These are phyloP conservation scores for Paracentrotus lividus DNA, from an alignment of 53 echinoderm and acorn worm genomes.

Conservation along the genomic window DNA sequence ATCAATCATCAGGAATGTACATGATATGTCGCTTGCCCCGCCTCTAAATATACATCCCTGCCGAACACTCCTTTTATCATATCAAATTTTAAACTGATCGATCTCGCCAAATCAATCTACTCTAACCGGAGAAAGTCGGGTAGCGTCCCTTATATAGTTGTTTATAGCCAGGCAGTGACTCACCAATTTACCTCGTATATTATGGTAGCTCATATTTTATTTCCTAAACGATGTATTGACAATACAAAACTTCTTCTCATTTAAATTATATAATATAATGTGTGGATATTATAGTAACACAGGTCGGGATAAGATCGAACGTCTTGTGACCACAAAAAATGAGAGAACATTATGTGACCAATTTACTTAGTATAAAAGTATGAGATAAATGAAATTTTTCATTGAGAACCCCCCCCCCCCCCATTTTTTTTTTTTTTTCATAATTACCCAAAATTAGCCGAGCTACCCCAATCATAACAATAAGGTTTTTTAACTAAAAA, in stretches of 20 bases:
- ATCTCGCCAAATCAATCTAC: neutral
- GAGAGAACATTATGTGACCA: too few species aligned
- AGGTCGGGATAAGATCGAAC: too few species aligned
- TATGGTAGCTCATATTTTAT: neutral
- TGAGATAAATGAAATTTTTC: too few species aligned
- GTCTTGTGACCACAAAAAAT: too few species aligned
- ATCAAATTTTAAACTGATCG: neutral
- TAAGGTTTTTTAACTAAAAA: too few species aligned
- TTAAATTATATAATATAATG: too few species aligned
- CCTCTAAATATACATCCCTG: neutral
- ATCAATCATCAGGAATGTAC: neutral
- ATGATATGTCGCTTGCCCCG: neutral
- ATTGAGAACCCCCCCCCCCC: too few species aligned
- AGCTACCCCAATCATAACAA: too few species aligned
- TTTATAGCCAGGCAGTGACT: neutral
- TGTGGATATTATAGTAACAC: too few species aligned
- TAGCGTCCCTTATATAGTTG: neutral
- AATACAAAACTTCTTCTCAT: neutral
- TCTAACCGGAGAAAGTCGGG: neutral
- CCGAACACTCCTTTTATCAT: neutral
- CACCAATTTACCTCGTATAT: neutral
- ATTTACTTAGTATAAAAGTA: too few species aligned
- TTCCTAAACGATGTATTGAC: neutral
- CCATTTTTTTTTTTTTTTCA: too few species aligned
- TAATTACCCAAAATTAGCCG: too few species aligned